These are phyloP conservation scores for Morpho helenor DNA, from an alignment of 2,888 invertebrate genomes.

Conservation along the genomic window DNA sequence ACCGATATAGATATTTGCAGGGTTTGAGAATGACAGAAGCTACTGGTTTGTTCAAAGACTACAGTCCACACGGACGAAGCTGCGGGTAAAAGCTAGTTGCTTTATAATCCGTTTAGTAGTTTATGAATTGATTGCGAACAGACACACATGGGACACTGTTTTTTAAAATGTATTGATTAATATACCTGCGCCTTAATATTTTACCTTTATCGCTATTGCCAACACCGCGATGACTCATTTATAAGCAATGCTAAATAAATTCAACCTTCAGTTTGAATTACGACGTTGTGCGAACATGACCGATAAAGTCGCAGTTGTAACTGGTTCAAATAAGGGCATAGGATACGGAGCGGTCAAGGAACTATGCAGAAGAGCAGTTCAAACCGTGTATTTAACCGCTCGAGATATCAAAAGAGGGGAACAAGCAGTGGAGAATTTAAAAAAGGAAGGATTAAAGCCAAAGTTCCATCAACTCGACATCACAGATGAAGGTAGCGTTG, in stretches of 20 bases:
- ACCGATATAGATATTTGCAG: too few relatives aligned
- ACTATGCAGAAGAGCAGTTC: conserved; percentile 79
- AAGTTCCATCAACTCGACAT: conserved; percentile 37
- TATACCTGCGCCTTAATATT: conserved; percentile 5
- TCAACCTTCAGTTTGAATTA: conserved; percentile 2
- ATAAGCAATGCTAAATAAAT: conserved; percentile 1
- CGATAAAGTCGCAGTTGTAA: conserved; percentile 60
- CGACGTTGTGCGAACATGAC: conserved; percentile 29
- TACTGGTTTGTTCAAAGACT: too few relatives aligned
- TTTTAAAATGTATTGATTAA: too few relatives aligned
- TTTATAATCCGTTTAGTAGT: too few relatives aligned
- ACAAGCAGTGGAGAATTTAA: conserved; percentile 73
- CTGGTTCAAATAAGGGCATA: conserved; percentile 84
- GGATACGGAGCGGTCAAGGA: conserved; percentile 81
- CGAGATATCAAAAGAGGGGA: conserved; percentile 74
- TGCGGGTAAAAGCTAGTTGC: too few relatives aligned
- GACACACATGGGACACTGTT: too few relatives aligned
- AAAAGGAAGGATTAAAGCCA: conserved; percentile 64
- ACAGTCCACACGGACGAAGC: too few relatives aligned
- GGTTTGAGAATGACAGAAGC: too few relatives aligned
- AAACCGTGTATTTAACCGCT: conserved; percentile 82
- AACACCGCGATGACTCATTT: conserved; percentile 5
- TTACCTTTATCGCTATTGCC: neutral
- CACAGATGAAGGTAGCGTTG: conserved; percentile 32
- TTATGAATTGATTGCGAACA: too few relatives aligned